A percentile compares a stretch with the other conserved stretches of the same genome.
Conservation (phyloP, 1,140 invertebrate species). For the Parapsyche elsis region DNA sequence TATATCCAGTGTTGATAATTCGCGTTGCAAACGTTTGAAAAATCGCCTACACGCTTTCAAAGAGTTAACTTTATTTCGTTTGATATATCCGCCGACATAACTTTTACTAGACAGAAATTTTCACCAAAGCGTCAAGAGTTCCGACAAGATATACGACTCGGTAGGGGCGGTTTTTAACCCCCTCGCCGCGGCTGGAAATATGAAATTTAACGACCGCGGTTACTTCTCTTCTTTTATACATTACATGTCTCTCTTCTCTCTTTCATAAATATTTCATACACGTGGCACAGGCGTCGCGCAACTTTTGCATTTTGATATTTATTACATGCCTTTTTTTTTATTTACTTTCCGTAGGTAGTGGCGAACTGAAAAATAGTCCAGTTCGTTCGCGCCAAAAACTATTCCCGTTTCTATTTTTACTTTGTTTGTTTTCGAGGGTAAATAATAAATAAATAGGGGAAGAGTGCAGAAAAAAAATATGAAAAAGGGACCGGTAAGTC, state of each 20-base stretch:
- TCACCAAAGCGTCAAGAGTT: constrained; percentile 15
- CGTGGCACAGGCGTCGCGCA: background rate
- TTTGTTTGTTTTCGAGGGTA: too few species aligned
- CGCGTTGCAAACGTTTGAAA: too few species aligned
- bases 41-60: background rate
- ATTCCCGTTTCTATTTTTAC: too few species aligned
- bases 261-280: constrained; percentile 24
- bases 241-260: background rate
- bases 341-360: too few species aligned
- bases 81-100: background rate
- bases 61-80: constrained; percentile 26
- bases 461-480: too few species aligned
- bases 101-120: constrained; percentile 14
- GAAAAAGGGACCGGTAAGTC: too few species aligned
- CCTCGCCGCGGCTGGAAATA: background rate
- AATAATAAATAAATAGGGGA: too few species aligned
- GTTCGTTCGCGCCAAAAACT: too few species aligned
- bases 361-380: too few species aligned
- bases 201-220: constrained; percentile 13
- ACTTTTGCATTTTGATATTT: constrained; percentile 3
- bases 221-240: background rate
- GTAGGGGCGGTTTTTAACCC: background rate
- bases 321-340: constrained; percentile 1
- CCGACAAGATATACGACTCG: background rate
- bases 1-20: too few species aligned